Percentiles rank a stretch among this genome's conserved stretches.
phyloP scores from a whole-genome alignment of 2,888 invertebrate genomes.

The Oscheius myriophilus region DNA sequence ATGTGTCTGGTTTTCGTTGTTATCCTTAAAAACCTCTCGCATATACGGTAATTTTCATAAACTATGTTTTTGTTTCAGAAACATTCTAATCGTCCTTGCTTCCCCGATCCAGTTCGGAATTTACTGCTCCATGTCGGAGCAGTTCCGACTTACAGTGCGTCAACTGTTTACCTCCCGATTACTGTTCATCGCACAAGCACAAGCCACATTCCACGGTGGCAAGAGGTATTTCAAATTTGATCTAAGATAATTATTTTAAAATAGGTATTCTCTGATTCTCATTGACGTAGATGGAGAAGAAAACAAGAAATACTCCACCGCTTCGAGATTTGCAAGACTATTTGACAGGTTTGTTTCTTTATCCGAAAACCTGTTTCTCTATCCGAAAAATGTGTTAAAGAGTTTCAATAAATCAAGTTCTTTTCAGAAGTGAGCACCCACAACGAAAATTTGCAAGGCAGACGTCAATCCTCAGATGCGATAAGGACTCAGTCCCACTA shows the following conservation, averaged over 20 bases:
- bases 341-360: background rate
- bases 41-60: too few species aligned
- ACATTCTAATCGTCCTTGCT: slow-evolving; percentile 88
- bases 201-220: slow-evolving; percentile 64
- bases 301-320: background rate
- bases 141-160: slow-evolving; percentile 90
- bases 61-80: too few species aligned
- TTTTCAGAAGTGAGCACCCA: too few species aligned
- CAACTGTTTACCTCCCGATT: slow-evolving; percentile 76
- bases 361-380: background rate
- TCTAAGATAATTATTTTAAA: background rate
- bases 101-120: slow-evolving; percentile 90
- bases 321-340: background rate
- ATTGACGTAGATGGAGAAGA: slow-evolving; percentile 55
- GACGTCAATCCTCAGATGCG: too few species aligned
- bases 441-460: too few species aligned
- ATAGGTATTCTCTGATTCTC: slow-evolving; percentile 59
- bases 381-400: too few species aligned
- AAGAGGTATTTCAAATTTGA: slow-evolving; percentile 36
- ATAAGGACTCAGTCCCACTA: too few species aligned
- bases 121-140: slow-evolving; percentile 92
- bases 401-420: too few species aligned
- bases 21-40: too few species aligned
- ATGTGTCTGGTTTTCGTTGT: too few species aligned
- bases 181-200: slow-evolving; percentile 61